Base-by-base conservation (phyloP, 2,797 vertebrate species). In the Poecile montanus region DNA sequence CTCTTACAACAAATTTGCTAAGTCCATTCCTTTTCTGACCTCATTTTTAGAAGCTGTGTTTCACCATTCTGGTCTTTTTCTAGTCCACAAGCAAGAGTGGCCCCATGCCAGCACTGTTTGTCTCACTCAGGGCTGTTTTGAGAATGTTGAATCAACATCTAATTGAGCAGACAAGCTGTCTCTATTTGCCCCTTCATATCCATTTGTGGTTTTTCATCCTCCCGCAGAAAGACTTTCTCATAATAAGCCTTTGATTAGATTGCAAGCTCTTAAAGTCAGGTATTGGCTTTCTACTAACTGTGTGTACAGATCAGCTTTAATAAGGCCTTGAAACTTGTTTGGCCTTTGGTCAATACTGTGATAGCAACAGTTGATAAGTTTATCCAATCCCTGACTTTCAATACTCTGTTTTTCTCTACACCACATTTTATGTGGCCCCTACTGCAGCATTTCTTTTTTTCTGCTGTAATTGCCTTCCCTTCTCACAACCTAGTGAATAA, bases 401-500 rank as follows among this genome's bases (percentile, higher is more conserved):
- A 11, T 88, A 36, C 44, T 76, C 87, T 91, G 53, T 27, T 94
- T 70, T 91, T 21, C 61, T 51, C 45, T 85, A 8, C 47, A 91
- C 23, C 50, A 48, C 29, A 13, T 29, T 42, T 66, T 72, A 72
- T 25, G 45, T 51, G 88, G 47, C 42, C 30, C 54, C 78, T 74
- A 27, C 61, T 75, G 70, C 56, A 85, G 65, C 78, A 72, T 89
- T 96, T 85, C 47, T 84, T 89, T 80, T 91, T 91, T 95, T 93
- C 61, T 86, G 34, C 94, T 88, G 75, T 96, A 96, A 97, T 95
- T 97, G 94, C 88, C 86, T 96, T 96, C 58, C 67, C 85, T 86
- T 94, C 94, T 96, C 92, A 95, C 87, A 95, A 71, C 42, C 88
- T 96, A 91, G 94, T 97, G 85, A 97, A 97, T 97, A 96, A 97